Base-by-base conservation (phyloP, 92 coral and sea anemone genomes). In the Phymanthus crucifer region DNA sequence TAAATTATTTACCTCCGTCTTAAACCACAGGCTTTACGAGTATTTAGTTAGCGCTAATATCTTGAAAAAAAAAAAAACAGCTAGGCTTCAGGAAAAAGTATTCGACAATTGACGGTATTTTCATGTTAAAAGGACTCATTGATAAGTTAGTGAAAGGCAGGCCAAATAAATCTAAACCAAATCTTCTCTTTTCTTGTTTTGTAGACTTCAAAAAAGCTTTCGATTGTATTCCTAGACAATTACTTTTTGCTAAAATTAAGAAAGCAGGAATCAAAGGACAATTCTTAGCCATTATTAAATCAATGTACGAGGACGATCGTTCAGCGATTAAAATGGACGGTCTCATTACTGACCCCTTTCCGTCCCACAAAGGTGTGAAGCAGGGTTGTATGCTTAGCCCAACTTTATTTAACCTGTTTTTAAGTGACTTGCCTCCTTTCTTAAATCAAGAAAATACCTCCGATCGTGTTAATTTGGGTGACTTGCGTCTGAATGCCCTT, bases 11-110 rank as follows among this genome's bases (percentile, higher is more conserved):
- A 71, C 73, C 64, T 65, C 77, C 21, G 73, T 85, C 40, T 36
- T 85, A 32, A 85, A 85, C 40, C 66, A 74, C 48, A 85, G 85
- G 52, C 85, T 85, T 17, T 24, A 40, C 58, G 71, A 80, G 47
- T 84, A 70, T 71, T 57, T 84, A 33, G 67, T 58, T 17, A 33
- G 32, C 13, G 78, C 61, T 40, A 69, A 35, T 35, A 78, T 84
- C 26, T 26, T 78, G 6, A 78, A 64, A 31, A 38, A 78, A 64
- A 31, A 38, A 17, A 47, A 84, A 84, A 58, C 88, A 74, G 57
- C 21, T 19, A 23, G 81, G 80, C 4, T 85, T 85, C 5, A 50
- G 58, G 18, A 50, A 50, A 50, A 50, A 21, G 1, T n/a, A 50
- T 4, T 17, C n/a, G 21, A 50, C 58, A 16, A 21, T 50, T 4